phyloP scores from a whole-genome alignment of 2,113 vertebrate species.

The Sorex fumeus region DNA sequence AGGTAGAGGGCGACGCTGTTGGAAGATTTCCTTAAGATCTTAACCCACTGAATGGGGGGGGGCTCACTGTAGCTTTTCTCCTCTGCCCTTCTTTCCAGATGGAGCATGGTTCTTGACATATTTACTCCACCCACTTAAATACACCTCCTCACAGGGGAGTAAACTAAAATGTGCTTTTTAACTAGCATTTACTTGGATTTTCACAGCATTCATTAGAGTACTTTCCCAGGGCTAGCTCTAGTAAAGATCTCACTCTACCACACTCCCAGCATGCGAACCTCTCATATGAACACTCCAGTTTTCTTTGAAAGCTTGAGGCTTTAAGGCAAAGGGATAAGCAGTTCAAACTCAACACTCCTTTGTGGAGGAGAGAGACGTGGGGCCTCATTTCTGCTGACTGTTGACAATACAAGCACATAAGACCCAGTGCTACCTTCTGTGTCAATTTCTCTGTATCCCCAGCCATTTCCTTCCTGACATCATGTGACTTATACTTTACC shows the following conservation, averaged over 20 bases:
- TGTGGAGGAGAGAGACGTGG: not conserved
- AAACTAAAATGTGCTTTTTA: slow-evolving; percentile 59
- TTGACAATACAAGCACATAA: rapidly evolving
- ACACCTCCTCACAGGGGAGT: slow-evolving; percentile 51
- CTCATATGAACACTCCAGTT: not conserved
- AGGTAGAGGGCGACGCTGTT: rapidly evolving
- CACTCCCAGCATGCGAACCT: not conserved
- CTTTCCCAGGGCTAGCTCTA: slow-evolving; percentile 39
- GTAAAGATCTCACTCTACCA: not conserved
- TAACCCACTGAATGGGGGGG: not conserved
- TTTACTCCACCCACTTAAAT: slow-evolving; percentile 54
- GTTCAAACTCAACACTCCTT: not conserved
- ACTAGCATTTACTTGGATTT: slow-evolving; percentile 71
- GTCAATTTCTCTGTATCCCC: not conserved
- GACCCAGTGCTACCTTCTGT: not conserved
- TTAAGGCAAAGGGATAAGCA: not conserved
- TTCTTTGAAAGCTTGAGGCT: not conserved
- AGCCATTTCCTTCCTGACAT: not conserved
- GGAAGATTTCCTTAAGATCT: not conserved
- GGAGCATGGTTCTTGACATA: not conserved
- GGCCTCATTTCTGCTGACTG: not conserved
- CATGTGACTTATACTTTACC: not conserved
- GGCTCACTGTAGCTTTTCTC: not conserved
- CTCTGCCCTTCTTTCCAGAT: not conserved
- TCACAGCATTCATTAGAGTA: slow-evolving; percentile 68